These are phyloP conservation scores for Urocitellus parryii DNA, from an alignment of 2,113 vertebrate species.

Conservation along the genomic window DNA sequence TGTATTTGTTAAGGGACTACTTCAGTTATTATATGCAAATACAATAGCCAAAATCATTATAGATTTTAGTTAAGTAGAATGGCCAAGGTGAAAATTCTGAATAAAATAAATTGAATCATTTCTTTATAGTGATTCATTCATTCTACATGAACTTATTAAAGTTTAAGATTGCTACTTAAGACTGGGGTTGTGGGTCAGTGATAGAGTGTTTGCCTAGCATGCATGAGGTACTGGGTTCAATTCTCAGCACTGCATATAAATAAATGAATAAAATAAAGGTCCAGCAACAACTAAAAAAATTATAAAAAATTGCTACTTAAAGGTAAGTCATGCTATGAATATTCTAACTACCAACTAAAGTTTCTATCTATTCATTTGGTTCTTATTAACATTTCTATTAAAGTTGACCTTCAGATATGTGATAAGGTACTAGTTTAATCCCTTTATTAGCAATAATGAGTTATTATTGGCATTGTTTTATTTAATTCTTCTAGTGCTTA, in stretches of 20 bases:
- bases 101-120: slow-evolving; percentile 65
- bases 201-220: no score
- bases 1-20: slow-evolving; percentile 79
- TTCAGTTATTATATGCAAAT: slow-evolving; percentile 71
- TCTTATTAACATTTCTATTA: slow-evolving; percentile 37
- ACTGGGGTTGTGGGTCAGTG: no score
- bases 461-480: not conserved
- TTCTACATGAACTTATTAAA: slow-evolving; percentile 66
- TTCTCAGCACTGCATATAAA: no score
- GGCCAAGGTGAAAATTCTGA: slow-evolving; percentile 60
- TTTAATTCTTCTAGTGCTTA: slow-evolving; percentile 15
- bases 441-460: not conserved
- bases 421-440: not conserved
- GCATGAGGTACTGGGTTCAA: no score
- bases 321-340: slow-evolving; percentile 26
- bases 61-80: slow-evolving; percentile 72
- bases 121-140: slow-evolving; percentile 68
- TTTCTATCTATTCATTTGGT: slow-evolving; percentile 36
- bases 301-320: not conserved
- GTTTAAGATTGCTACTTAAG: slow-evolving; percentile 51
- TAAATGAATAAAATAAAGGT: no score
- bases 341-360: slow-evolving; percentile 9
- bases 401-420: slow-evolving; percentile 46
- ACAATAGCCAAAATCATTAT: slow-evolving; percentile 58
- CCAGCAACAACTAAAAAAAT: no score